A percentile compares a stretch with the other conserved stretches of the same genome.
These are phyloP conservation scores for Lophura nycthemera DNA, from an alignment of 2,113 vertebrate genomes.

Conservation along the genomic window DNA sequence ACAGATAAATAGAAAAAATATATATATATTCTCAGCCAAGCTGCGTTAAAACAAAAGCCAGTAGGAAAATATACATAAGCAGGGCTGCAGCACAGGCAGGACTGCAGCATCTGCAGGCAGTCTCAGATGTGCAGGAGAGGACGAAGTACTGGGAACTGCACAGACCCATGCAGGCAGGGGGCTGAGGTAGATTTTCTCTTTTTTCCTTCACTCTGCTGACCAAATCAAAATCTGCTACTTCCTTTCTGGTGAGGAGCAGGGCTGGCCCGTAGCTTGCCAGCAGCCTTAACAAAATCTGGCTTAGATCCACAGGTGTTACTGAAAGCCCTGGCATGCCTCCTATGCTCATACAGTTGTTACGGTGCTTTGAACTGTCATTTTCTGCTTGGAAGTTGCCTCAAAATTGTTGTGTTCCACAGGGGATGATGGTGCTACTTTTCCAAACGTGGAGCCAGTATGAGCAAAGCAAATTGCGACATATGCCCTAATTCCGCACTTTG, in stretches of 20 bases:
- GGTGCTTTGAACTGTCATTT: background rate
- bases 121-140: background rate
- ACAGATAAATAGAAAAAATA: background rate
- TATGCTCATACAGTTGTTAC: background rate
- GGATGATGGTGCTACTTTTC: background rate
- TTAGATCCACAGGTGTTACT: background rate
- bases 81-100: background rate
- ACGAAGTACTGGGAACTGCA: background rate
- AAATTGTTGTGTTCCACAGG: background rate
- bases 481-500: background rate
- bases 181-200: background rate
- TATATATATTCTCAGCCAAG: background rate
- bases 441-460: background rate
- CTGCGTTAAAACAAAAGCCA: background rate
- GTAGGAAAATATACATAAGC: background rate
- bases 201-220: background rate
- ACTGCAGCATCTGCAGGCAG: background rate
- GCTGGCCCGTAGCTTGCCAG: background rate
- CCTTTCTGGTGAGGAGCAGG: background rate
- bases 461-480: background rate
- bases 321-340: background rate
- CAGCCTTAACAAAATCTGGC: background rate
- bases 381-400: background rate
- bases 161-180: background rate
- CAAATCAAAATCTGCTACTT: background rate